Conservation (phyloP, 2,113 vertebrate genomes). For the Cyphomyrus plagiostoma region DNA sequence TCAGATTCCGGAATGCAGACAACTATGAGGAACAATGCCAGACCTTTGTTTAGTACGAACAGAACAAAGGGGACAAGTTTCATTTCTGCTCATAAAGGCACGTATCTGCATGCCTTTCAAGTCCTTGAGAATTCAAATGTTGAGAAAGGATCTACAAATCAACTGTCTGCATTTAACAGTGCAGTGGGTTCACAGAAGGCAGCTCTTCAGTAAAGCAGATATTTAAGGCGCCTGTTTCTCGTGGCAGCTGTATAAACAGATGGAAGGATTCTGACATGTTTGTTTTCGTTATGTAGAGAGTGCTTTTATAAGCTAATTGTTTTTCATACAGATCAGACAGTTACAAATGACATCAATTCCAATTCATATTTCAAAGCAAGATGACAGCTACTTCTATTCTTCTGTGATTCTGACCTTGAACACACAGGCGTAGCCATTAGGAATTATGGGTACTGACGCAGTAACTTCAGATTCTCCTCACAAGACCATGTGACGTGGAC, state of each 20-base stretch:
- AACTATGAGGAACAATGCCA: not conserved
- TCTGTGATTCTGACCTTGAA: not conserved
- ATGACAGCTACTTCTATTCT: not conserved
- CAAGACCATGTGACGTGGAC: not conserved
- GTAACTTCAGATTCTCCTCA: not conserved
- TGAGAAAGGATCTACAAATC: not conserved
- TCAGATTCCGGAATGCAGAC: not conserved
- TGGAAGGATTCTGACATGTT: not conserved
- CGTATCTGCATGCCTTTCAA: not conserved
- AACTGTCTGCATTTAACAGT: not conserved
- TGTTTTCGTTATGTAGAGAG: not conserved
- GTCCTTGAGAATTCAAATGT: not conserved
- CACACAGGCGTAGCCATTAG: not conserved
- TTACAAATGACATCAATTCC: not conserved
- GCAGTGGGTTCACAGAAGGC: not conserved
- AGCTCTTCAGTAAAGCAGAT: not conserved
- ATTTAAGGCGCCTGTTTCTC: not conserved
- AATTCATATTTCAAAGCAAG: not conserved
- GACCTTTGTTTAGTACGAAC: not conserved
- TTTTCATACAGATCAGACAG: not conserved
- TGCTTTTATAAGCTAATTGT: not conserved
- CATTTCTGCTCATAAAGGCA: not conserved
- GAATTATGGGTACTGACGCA: not conserved
- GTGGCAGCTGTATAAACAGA: not conserved
- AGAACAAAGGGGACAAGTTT: not conserved